Evolutionary conservation across 2,113 vertebrate genomes (phyloP), one percentile per base, ranked within the genome.

Genomic region (Cichladusa arquata): DNA sequence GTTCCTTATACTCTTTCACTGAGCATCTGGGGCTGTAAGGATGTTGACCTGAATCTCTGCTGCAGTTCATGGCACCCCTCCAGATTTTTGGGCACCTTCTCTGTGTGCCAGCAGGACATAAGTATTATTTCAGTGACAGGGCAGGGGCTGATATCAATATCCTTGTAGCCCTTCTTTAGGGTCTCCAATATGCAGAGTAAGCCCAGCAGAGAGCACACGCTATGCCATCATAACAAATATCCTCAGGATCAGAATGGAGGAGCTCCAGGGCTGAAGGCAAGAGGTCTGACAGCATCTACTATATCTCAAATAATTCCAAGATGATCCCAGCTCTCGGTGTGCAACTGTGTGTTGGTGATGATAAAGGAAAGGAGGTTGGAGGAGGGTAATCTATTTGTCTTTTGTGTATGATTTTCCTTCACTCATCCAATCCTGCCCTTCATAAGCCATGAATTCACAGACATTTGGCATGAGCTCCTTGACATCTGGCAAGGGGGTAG

Each of bases 401-500:
- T 80, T 44, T 36, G 33, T 80, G 38, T 71, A 36, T 74, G 58
- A 33, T 86, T 93, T 94, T 95, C 62, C 29, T 92, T 88, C 67
- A 4, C 16, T 83, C 36, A 25, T 93, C 76, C 64, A 81, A 2
- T 82, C 36, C 60, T 96, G 76, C 53, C 90, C 80, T 88, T 93
- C 80, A 17, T 78, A 88, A 96, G 56, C 81, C 74, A 74, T 88
- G 88, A 83, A 94, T 92, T 94, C 5, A 3, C 67, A 96, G 86
- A 90, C 80, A 88, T 84, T 90, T 95, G 94, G 92, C 92, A 93
- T 57, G 51, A 88, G 29, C 29, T 90, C 53, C 83, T 90, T 79
- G 85, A 78, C 0, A 19, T 92, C 86, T 96, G 94, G 88, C 93
- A 95, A 86, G 71, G 33, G 51, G 28, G 25, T 67, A 88, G 72